Conservation (phyloP, 2,797 vertebrate genomes). For the Etheostoma nigrum region DNA sequence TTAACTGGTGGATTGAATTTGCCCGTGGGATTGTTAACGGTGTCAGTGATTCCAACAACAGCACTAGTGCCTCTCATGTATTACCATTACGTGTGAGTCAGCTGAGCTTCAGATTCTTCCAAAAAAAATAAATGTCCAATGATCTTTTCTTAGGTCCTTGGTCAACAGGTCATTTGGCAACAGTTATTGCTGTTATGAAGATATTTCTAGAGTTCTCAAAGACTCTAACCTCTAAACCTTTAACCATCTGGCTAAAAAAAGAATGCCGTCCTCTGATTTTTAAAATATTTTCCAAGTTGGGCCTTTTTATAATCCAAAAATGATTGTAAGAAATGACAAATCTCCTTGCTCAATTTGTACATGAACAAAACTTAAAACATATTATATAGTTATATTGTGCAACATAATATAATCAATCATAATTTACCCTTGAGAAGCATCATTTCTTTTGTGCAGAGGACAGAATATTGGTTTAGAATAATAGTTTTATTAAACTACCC, state of each 20-base stretch:
- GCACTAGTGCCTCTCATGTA: background rate
- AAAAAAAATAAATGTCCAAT: background rate
- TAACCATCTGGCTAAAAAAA: background rate
- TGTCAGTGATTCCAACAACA: constrained; percentile 32
- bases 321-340: background rate
- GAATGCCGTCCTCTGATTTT: background rate
- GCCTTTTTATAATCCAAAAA: background rate
- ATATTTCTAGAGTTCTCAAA: background rate
- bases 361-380: background rate
- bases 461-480: background rate
- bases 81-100: constrained; percentile 4
- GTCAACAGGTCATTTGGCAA: background rate
- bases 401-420: background rate
- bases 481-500: background rate
- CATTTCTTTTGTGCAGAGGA: background rate
- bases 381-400: no score
- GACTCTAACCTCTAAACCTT: background rate
- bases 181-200: background rate
- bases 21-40: constrained; percentile 19
- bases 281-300: background rate
- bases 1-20: constrained; percentile 6
- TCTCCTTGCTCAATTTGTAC: background rate
- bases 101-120: background rate
- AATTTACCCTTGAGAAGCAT: background rate
- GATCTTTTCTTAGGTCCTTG: background rate